Base-by-base conservation (phyloP, 2,113 vertebrate genomes). In the Boulengeromyrus knoepffleri region DNA sequence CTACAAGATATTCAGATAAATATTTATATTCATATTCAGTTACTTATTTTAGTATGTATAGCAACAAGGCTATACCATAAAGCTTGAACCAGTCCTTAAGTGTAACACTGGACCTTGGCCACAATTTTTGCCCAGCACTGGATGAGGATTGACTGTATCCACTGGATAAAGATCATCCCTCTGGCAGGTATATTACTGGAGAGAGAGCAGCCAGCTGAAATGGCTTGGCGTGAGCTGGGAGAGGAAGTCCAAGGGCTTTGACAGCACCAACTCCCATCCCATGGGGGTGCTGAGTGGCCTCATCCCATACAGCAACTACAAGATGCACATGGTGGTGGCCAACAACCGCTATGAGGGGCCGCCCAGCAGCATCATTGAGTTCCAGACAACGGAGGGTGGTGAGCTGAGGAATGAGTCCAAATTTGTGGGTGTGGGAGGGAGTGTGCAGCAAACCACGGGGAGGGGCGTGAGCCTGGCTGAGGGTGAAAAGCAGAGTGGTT, bases 331-430 rank as follows among this genome's bases (percentile, higher is more conserved):
- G 95, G 98, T 98, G 90, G 98, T 97, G 91, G 96, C 97, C 93
- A 99, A 99, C 91, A 98, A 96, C 91, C 95, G 97, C 77, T 99
- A 95, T 1, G 98, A 99, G 87, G 97, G 99, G n/a, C 97, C 97
- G 1, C 95, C 96, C 90, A 99, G 97, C 92, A 97, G 98, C 88
- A 92, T 93, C n/a, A 97, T 98, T 94, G 96, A 97, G 89, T 99
- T 99, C 94, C 97, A 97, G 90, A 99, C 97, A 53, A 97, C 97
- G 0, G 99, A 99, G 94, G 99, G 99, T 97, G 98, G 99, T 99
- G 98, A 90, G 90, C 39, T 13, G 58, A 17, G 39, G 58, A 53
- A 8, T n/a, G 53, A 21, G 5, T 62, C 1, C 2, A 13, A 56
- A 58, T 17, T 12, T 47, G 86, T 36, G 49, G 86, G 86, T 24